These are phyloP conservation scores for Esox niger DNA, from an alignment of 2,113 vertebrate genomes.

Conservation along the genomic window DNA sequence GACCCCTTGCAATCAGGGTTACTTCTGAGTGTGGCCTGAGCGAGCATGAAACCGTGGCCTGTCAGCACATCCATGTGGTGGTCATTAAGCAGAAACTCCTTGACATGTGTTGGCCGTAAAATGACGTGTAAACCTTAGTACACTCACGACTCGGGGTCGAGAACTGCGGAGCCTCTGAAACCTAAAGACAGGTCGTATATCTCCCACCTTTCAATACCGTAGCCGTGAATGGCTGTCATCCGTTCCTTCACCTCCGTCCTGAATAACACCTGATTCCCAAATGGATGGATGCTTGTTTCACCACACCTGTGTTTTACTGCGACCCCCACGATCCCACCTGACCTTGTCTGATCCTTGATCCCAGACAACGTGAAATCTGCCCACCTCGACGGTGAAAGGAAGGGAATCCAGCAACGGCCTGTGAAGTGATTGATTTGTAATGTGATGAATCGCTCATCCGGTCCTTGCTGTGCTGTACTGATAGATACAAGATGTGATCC, in stretches of 20 bases:
- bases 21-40: constrained; percentile 19
- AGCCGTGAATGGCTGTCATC: no score
- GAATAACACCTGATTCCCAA: constrained; percentile 10
- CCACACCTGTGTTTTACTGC: constrained; percentile 27
- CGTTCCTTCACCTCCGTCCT: background rate
- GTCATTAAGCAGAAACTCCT: constrained; percentile 32
- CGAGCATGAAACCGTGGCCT: constrained; percentile 15
- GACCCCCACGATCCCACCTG: background rate
- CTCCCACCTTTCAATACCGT: background rate
- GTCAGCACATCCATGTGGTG: constrained; percentile 42
- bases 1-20: constrained; percentile 5
- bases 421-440: no score
- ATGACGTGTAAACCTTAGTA: constrained; percentile 21
- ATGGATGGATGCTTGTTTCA: constrained; percentile 13
- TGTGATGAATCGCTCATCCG: no score
- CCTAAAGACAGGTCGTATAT: constrained; percentile 21
- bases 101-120: constrained; percentile 54
- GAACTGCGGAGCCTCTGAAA: constrained; percentile 28
- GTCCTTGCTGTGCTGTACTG: no score
- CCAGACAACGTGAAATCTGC: background rate
- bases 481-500: no score
- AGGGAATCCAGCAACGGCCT: background rate
- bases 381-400: background rate
- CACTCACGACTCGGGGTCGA: constrained; percentile 31
- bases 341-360: constrained; percentile 30